These are phyloP conservation scores for Drosophila conformis DNA, from an alignment of 2,888 invertebrate genomes.

Conservation along the genomic window DNA sequence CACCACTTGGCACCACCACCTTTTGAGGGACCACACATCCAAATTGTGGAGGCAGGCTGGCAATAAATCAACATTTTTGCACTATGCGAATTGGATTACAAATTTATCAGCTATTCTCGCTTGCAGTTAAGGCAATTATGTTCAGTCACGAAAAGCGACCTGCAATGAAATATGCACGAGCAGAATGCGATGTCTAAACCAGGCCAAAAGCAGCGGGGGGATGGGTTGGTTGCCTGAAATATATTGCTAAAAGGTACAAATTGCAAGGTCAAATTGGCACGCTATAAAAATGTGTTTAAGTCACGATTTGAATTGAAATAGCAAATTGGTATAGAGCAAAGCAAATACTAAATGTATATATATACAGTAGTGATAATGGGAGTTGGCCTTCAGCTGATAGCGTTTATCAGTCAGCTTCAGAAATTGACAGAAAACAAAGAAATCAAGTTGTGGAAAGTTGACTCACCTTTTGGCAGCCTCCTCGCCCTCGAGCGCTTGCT, in stretches of 20 bases:
- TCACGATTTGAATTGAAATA: slow-evolving; percentile 21
- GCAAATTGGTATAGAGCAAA: slow-evolving; percentile 21
- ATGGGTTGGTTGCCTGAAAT: slow-evolving; percentile 24
- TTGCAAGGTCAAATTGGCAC: slow-evolving; percentile 72
- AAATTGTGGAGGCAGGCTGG: slow-evolving; percentile 18
- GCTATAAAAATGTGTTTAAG: slow-evolving; percentile 36
- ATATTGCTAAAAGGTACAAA: slow-evolving; percentile 59
- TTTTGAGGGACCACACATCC: slow-evolving; percentile 16
- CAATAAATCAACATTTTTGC: slow-evolving; percentile 30
- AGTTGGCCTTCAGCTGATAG: slow-evolving; percentile 34
- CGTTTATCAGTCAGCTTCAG: slow-evolving; percentile 36
- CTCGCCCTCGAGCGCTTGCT: slow-evolving; percentile 81
- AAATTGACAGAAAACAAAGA: neutral
- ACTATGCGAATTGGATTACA: slow-evolving; percentile 11
- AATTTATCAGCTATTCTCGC: slow-evolving; percentile 57
- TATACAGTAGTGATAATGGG: slow-evolving; percentile 10
- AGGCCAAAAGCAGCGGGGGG: slow-evolving; percentile 4
- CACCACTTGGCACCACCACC: slow-evolving; percentile 16
- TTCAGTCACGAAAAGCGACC: slow-evolving; percentile 65
- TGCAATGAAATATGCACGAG: slow-evolving; percentile 54
- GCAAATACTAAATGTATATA: neutral
- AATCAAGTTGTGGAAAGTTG: neutral
- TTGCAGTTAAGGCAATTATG: slow-evolving; percentile 67
- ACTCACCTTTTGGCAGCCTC: slow-evolving; percentile 84
- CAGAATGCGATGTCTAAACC: slow-evolving; percentile 23